Conservation (phyloP, 2,113 vertebrate species). For the Gymnobelideus leadbeateri region DNA sequence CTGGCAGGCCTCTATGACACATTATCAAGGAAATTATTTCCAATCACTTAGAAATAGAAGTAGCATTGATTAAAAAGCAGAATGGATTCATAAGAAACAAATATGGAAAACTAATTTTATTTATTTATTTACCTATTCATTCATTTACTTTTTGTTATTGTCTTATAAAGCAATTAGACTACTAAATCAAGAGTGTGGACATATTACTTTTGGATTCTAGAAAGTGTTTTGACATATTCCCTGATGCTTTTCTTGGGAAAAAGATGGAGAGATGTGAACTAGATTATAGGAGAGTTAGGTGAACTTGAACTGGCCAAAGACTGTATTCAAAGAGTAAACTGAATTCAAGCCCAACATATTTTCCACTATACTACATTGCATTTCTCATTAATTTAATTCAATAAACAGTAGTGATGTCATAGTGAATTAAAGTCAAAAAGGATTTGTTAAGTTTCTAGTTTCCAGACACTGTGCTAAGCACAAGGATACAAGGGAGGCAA, state of each 20-base stretch:
- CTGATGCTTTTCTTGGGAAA: neutral
- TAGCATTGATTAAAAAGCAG: neutral
- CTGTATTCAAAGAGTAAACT: neutral
- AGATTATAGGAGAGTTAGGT: neutral
- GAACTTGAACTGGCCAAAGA: neutral
- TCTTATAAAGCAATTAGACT: neutral
- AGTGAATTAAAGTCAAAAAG: neutral
- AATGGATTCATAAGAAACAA: neutral
- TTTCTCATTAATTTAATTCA: neutral
- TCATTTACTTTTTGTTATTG: neutral
- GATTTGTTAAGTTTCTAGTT: neutral
- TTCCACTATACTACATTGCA: neutral
- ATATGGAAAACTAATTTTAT: neutral
- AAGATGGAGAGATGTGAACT: neutral
- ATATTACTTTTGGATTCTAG: neutral
- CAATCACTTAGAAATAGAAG: neutral
- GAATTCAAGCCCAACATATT: neutral
- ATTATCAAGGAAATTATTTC: neutral
- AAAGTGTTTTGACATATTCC: neutral
- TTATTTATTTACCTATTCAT: neutral
- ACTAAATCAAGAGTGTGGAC: neutral
- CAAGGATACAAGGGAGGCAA: neutral
- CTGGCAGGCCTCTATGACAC: neutral
- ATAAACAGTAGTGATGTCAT: neutral
- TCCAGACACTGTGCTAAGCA: neutral